These are phyloP conservation scores for Typhlichthys eigenmanni DNA, from an alignment of 2,797 vertebrate species.

Conservation along the genomic window DNA sequence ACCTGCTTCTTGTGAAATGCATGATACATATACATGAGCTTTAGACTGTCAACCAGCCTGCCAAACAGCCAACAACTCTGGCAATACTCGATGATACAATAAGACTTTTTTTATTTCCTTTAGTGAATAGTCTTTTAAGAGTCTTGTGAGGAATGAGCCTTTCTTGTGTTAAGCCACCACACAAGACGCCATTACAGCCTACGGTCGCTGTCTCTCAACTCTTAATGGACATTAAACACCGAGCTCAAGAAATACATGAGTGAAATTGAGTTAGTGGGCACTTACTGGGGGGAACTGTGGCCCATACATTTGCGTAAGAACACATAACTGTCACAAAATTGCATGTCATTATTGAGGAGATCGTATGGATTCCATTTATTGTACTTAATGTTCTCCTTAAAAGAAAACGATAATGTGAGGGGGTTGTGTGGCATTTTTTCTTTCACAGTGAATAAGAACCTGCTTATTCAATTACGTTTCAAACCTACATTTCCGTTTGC, in stretches of 20 bases:
- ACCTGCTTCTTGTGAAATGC: too few species aligned
- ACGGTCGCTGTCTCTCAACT: slow-evolving; percentile 63
- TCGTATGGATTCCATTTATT: slow-evolving; percentile 71
- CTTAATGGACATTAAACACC: slow-evolving; percentile 78
- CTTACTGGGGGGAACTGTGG: slow-evolving; percentile 66
- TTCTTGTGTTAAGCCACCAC: slow-evolving; percentile 24
- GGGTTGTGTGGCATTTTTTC: slow-evolving; percentile 41
- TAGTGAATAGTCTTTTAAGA: slow-evolving; percentile 41
- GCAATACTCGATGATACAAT: too few species aligned
- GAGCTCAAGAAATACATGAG: slow-evolving; percentile 65
- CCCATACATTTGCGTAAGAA: slow-evolving; percentile 79
- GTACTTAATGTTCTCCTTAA: slow-evolving; percentile 63
- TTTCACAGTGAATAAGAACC: slow-evolving; percentile 43
- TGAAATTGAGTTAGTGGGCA: slow-evolving; percentile 79
- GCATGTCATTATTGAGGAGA: slow-evolving; percentile 71
- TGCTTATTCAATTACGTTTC: slow-evolving; percentile 69
- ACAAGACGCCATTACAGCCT: slow-evolving; percentile 56
- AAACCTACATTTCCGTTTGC: slow-evolving; percentile 64
- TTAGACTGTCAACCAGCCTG: too few species aligned
- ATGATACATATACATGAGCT: too few species aligned
- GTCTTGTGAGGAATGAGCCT: slow-evolving; percentile 23
- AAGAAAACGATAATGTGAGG: slow-evolving; percentile 29
- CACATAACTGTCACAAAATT: slow-evolving; percentile 78
- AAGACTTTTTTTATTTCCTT: background rate
- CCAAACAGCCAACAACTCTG: too few species aligned